phyloP scores from a whole-genome alignment of 2,888 invertebrate species.

The Heliconius ismenius region DNA sequence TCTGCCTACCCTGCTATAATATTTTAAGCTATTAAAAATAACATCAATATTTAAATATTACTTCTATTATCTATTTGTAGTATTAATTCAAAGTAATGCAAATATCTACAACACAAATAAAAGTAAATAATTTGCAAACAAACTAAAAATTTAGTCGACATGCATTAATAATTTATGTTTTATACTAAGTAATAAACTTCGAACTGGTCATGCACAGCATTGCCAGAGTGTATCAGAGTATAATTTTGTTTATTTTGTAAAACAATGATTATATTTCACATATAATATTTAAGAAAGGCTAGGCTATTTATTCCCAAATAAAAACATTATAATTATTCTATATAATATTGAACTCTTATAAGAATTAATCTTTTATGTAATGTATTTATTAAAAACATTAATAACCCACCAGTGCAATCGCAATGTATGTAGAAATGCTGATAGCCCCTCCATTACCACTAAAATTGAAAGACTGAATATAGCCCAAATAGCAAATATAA shows the following conservation, averaged over 20 bases:
- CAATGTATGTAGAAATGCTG: constrained; percentile 93
- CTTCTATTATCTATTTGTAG: not conserved
- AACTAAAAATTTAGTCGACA: not conserved
- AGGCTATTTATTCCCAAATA: not conserved
- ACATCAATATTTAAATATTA: no score
- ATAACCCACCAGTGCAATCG: constrained; percentile 90
- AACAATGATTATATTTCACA: no score
- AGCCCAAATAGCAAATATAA: constrained; percentile 89
- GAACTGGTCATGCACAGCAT: no score
- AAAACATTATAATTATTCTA: not conserved
- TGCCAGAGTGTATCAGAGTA: no score
- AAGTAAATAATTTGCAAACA: not conserved
- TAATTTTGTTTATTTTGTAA: no score
- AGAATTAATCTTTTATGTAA: not conserved
- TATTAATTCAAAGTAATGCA: not conserved
- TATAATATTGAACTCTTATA: not conserved
- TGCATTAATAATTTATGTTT: no score
- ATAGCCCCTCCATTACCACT: constrained; percentile 94
- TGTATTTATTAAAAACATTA: not conserved
- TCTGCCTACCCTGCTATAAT: no score
- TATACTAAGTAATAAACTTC: not conserved
- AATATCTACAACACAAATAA: no score
- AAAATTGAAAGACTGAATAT: constrained; percentile 88
- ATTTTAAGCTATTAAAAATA: no score
- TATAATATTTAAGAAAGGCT: no score